Evolutionary conservation across 2,113 vertebrate species (phyloP).

Genomic region (Eudorcas thomsonii): DNA sequence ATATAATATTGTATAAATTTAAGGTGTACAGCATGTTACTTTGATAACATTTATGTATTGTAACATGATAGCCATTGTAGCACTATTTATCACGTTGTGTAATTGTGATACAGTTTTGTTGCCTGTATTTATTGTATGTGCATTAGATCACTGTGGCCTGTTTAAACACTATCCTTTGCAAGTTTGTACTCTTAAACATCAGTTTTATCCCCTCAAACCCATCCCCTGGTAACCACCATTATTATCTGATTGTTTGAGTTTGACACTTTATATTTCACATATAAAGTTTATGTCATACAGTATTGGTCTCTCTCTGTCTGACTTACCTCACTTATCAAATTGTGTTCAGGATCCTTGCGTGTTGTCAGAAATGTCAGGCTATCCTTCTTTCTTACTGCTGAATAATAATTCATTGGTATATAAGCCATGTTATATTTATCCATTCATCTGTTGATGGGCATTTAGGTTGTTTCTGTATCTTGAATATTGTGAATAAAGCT

Average conservation of each 20-base stretch:
- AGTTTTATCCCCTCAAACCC: neutral
- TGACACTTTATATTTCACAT: neutral
- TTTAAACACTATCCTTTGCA: neutral
- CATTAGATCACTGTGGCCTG: neutral
- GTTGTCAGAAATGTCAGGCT: neutral
- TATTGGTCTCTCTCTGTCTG: neutral
- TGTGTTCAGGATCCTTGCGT: neutral
- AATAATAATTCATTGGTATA: neutral
- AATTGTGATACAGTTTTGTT: neutral
- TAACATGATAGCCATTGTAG: neutral
- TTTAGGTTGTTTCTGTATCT: neutral
- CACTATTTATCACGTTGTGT: neutral
- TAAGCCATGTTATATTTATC: neutral
- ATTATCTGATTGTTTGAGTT: neutral
- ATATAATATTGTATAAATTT: neutral
- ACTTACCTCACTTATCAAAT: neutral
- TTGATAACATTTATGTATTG: neutral
- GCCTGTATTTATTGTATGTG: neutral
- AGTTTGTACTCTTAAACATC: neutral
- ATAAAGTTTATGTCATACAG: neutral
- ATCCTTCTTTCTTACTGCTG: neutral
- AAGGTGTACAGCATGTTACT: neutral
- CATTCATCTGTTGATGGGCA: neutral
- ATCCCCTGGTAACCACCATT: neutral
- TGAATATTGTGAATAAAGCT: neutral